Percentiles rank a stretch among this genome's conserved stretches.
These are phyloP conservation scores for Hephaestus fuliginosus DNA, from an alignment of 2,797 vertebrate species.

Conservation along the genomic window DNA sequence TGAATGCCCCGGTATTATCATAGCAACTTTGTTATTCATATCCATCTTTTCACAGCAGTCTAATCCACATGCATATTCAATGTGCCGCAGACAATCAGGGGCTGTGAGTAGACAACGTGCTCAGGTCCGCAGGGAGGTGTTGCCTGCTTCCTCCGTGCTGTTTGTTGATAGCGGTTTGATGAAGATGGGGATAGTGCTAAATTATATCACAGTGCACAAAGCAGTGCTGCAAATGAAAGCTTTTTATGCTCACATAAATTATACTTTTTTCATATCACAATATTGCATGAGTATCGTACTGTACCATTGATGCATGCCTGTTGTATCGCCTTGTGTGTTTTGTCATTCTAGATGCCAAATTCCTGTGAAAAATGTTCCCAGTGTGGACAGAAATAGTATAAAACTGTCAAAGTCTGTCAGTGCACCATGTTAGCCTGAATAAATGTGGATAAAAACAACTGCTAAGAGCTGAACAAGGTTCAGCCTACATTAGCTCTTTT, in stretches of 20 bases:
- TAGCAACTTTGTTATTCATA: constrained; percentile 70
- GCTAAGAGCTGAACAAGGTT: background rate
- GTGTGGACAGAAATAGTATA: background rate
- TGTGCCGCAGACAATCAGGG: constrained; percentile 61
- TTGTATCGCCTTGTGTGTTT: constrained; percentile 27
- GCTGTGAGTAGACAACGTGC: constrained; percentile 52
- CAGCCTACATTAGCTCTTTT: background rate
- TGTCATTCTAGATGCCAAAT: constrained; percentile 15
- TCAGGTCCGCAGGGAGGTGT: constrained; percentile 65
- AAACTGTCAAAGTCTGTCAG: constrained; percentile 7
- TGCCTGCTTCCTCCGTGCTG: constrained; percentile 50
- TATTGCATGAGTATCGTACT: constrained; percentile 37
- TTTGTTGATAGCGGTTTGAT: constrained; percentile 63
- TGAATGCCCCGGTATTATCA: constrained; percentile 47
- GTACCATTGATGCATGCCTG: constrained; percentile 10
- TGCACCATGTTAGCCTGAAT: background rate
- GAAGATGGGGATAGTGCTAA: constrained; percentile 50
- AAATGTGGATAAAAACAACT: background rate
- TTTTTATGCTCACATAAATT: constrained; percentile 35
- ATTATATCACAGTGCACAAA: constrained; percentile 59
- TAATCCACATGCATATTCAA: constrained; percentile 71
- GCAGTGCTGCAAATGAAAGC: constrained; percentile 51
- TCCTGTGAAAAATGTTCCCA: background rate
- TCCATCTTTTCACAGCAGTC: constrained; percentile 57
- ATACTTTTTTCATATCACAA: constrained; percentile 17